Evolutionary conservation across 2,113 vertebrate species (phyloP).

Genomic region (Lota lota): DNA sequence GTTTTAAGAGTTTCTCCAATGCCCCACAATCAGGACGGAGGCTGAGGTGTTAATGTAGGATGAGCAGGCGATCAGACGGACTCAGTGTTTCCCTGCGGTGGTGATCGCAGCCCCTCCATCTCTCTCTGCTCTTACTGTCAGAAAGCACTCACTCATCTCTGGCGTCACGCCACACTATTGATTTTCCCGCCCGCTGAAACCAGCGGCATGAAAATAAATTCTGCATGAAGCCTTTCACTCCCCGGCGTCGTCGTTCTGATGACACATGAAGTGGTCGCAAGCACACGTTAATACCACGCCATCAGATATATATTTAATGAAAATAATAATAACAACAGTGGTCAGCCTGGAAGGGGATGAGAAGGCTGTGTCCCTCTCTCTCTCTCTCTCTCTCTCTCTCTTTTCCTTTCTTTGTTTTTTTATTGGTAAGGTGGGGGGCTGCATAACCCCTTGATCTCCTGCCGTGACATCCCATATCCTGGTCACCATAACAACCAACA

Average conservation of each 20-base stretch:
- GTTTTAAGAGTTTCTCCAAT: conserved; percentile 86
- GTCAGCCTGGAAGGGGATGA: not conserved
- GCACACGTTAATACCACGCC: conserved; percentile 85
- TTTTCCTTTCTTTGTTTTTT: conserved; percentile 46
- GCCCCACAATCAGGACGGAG: conserved; percentile 85
- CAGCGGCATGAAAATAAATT: conserved; percentile 99
- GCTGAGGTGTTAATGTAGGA: conserved; percentile 93
- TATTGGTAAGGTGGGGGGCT: not conserved
- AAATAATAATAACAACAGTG: not conserved
- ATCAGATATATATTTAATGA: too few relatives aligned
- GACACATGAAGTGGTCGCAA: conserved; percentile 93
- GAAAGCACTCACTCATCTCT: conserved; percentile 97
- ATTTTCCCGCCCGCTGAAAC: conserved; percentile 99
- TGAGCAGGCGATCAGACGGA: conserved; percentile 87
- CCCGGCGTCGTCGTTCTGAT: conserved; percentile 89
- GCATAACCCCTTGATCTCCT: not conserved
- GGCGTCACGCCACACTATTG: conserved; percentile 96
- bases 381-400: not conserved
- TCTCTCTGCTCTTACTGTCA: conserved; percentile 97
- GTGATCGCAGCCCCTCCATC: conserved; percentile 88
- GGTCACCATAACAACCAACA: not conserved
- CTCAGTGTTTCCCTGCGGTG: conserved; percentile 81
- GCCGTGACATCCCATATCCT: conserved; percentile 32
- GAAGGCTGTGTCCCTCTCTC: not conserved
- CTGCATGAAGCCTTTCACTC: conserved; percentile 99